Evolutionary conservation across 2,113 vertebrate species (phyloP), one percentile per base, ranked within the genome.

Genomic region (Columba livia): DNA sequence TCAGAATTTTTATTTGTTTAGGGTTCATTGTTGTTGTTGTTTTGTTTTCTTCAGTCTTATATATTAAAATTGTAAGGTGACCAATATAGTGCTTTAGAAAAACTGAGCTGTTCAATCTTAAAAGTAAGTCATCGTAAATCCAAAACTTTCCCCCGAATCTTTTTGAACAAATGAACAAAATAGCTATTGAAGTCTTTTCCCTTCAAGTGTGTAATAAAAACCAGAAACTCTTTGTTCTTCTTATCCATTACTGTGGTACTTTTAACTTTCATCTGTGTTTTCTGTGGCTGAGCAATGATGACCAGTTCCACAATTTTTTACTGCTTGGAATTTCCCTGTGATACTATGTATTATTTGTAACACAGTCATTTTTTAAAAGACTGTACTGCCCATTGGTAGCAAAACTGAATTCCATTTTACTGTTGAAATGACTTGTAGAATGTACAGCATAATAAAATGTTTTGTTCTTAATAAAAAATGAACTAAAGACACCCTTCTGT

Each of bases 401-500:
- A 94, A 97, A 95, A 93, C 12, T 74, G 80, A 90, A 89, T 71
- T 93, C 3, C 7, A 47, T 48, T 86, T 89, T 58, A 47, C 14
- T 89, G 36, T 74, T 91, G 47, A 61, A 96, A 69, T 1, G 0
- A 38, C 28, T 62, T 24, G 1, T 64, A 89, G 65, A 93, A 60
- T n/a, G 24, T 58, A 57, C 31, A 89, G 12, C 29, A 19, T 40
- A 89, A 81, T 77, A 77, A 53, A 93, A 83, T 61, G 0, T 6
- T 24, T 83, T 94, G 12, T 40, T 89, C n/a, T 74, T 80, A 44
- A 65, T 8, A 92, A 48, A 94, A 96, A 78, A 89, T 60, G 9
- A 83, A 51, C 85, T 89, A 69, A 80, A 75, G 1, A 69, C 11
- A 61, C 12, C 53, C 15, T 85, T 79, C 31, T 67, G 7, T 38